Evolutionary conservation across 1,140 invertebrate species (phyloP).

Genomic region (Pogonomyrmex barbatus): DNA sequence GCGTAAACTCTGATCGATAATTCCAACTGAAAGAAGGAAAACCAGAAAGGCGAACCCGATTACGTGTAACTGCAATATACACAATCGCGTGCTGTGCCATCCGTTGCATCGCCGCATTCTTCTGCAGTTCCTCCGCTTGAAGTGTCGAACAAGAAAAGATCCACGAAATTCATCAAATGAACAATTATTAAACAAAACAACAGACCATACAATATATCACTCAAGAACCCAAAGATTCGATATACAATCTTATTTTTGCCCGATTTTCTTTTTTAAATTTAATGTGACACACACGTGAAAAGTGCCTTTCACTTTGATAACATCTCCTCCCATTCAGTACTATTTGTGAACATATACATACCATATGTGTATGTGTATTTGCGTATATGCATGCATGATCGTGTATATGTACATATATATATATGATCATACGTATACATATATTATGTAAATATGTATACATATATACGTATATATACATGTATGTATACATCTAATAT

Average conservation of each 20-base stretch:
- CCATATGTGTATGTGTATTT: background rate
- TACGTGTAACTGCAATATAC: slow-evolving; percentile 9
- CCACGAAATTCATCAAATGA: slow-evolving; percentile 21
- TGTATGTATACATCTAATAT: slow-evolving; percentile 21
- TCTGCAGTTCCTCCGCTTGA: slow-evolving; percentile 70
- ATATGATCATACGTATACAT: background rate
- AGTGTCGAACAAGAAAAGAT: slow-evolving; percentile 58
- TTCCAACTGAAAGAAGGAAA: background rate
- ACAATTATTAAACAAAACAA: slow-evolving; percentile 66
- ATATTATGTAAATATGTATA: slow-evolving; percentile 17
- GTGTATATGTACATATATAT: background rate
- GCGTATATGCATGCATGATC: background rate
- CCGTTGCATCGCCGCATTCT: slow-evolving; percentile 59
- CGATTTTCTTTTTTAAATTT: slow-evolving; percentile 10
- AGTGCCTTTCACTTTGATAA: slow-evolving; percentile 66
- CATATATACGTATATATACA: slow-evolving; percentile 65
- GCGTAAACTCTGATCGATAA: slow-evolving; percentile 23
- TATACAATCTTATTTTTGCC: background rate
- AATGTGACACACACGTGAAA: slow-evolving; percentile 47
- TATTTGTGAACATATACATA: slow-evolving; percentile 45
- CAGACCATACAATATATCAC: slow-evolving; percentile 67
- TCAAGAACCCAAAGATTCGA: slow-evolving; percentile 49
- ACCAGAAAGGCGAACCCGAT: background rate
- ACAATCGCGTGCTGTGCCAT: background rate
- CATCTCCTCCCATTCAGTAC: slow-evolving; percentile 55